Evolutionary conservation across 2,113 vertebrate genomes (phyloP).

Genomic region (Saccopteryx bilineata): DNA sequence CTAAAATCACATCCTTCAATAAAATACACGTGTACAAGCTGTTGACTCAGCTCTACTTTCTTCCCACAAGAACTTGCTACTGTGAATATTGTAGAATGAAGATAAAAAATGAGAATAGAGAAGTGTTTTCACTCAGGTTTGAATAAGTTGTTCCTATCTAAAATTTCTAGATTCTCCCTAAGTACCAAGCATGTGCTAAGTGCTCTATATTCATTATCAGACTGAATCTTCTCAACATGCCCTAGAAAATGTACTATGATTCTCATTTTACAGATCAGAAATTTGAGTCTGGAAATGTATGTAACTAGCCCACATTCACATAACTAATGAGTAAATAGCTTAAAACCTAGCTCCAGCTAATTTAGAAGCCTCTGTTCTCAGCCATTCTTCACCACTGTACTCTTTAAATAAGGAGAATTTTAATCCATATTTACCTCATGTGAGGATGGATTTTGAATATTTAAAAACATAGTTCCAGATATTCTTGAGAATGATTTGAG

Average conservation of each 20-base stretch:
- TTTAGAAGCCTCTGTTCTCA: neutral
- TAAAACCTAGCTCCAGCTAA: neutral
- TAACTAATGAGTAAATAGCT: neutral
- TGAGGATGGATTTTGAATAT: slow-evolving; percentile 9
- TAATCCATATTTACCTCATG: neutral
- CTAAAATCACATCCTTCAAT: neutral
- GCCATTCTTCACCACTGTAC: neutral
- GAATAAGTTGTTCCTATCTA: neutral
- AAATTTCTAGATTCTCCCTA: neutral
- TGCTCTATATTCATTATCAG: neutral
- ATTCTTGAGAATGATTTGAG: slow-evolving; percentile 5
- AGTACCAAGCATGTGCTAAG: neutral
- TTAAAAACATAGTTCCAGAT: neutral
- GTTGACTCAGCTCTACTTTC: neutral
- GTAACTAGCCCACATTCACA: neutral
- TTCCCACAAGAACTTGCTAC: neutral
- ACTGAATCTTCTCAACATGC: neutral
- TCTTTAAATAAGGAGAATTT: neutral
- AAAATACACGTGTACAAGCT: neutral
- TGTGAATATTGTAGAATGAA: neutral
- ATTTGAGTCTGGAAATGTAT: neutral
- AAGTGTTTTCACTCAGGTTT: neutral
- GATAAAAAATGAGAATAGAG: neutral
- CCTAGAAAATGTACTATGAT: neutral
- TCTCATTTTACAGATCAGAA: slow-evolving; percentile 3